phyloP scores from a whole-genome alignment of 2,797 vertebrate species.

The Acanthiza pusilla region DNA sequence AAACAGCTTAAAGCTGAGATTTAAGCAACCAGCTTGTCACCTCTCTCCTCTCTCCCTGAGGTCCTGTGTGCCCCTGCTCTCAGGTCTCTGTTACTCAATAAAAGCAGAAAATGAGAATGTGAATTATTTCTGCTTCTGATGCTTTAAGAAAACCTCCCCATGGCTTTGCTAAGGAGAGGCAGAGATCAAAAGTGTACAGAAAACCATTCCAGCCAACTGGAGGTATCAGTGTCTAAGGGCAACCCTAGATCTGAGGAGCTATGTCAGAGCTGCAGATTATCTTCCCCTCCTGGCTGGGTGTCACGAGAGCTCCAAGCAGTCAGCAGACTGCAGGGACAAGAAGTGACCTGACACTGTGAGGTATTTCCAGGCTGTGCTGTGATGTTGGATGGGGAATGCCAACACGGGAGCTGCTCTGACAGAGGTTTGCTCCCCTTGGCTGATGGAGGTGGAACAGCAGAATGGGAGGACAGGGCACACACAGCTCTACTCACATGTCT shows the following conservation, averaged over 20 bases:
- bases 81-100: background rate
- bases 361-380: background rate
- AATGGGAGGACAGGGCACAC: background rate
- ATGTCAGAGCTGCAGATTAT: background rate
- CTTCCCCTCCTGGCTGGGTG: background rate
- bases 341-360: background rate
- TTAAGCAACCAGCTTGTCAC: background rate
- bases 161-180: background rate
- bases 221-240: background rate
- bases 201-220: background rate
- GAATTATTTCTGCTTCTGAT: background rate
- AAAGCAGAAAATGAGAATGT: background rate
- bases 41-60: background rate
- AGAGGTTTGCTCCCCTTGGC: background rate
- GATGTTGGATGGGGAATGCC: background rate
- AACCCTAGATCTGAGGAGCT: background rate
- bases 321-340: background rate
- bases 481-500: slow-evolving; percentile 83
- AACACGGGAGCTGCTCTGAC: background rate
- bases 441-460: background rate
- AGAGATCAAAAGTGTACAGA: background rate
- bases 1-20: background rate
- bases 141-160: background rate
- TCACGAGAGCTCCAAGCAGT: background rate
- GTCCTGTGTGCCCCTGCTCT: background rate